Base-by-base conservation (phyloP, 2,113 vertebrate species). In the Gallinago media region DNA sequence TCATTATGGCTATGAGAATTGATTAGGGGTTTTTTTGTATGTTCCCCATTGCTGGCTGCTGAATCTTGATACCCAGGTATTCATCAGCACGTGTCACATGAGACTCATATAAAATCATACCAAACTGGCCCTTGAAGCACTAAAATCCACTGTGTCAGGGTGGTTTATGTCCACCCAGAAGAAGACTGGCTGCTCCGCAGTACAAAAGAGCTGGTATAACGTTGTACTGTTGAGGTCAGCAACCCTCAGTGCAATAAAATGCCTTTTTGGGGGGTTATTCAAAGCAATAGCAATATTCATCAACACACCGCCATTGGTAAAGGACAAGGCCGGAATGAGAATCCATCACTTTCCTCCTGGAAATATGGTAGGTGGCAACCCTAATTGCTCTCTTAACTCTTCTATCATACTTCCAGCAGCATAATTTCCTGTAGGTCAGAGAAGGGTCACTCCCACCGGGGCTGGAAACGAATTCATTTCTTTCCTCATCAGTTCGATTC, bases 251-350 rank as follows among this genome's bases (percentile, higher is more conserved):
- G n/a, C 5, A 3, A 70, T 26, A 61, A 71, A 75, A 44, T 32
- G 17, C 22, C 17, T 54, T 32, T 25, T 46, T 32, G 52, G 40
- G 42, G 15, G 34, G 22, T 40, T 56, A 31, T 31, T 62, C 36
- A 20, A 20, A 65, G 32, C 83, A 62, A 18, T 10, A 56, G 52
- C 42, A n/a, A 26, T 46, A 38, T 67, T 88, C 29, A 34, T 58
- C 71, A 62, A 2, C 68, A 13, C 0, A 0, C 20, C 1, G 0
- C 49, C 5, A 1, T 8, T 3, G 1, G 55, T 34, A 75, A 62
- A 70, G 83, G 50, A 18, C 2, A 1, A 81, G 46, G 11, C 88
- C 2, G 2, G 49, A 66, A 59, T 18, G 72, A 88, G 38, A 55
- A 74, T 74, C 56, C 44, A 11, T 91, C 79, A 23, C 31, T 47